Base-by-base conservation (phyloP, 2,113 vertebrate species). In the Platichthys stellatus region DNA sequence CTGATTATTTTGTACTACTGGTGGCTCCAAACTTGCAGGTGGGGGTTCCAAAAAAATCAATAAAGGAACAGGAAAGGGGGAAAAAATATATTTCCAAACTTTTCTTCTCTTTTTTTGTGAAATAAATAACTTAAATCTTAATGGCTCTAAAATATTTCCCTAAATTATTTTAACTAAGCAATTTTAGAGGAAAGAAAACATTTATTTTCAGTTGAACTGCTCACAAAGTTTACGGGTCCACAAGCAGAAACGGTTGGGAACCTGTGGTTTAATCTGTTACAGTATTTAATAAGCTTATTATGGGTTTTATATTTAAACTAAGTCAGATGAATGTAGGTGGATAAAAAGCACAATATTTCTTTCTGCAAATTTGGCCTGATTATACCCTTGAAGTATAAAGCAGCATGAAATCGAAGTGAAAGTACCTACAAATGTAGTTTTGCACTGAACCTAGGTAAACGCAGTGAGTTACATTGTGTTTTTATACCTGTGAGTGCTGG, bases 401-500 rank as follows among this genome's bases (percentile, higher is more conserved):
- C 28, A n/a, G 14, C 31, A 31, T 31, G 31, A 31, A 31, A 31
- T 31, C 31, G 1, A 7, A 54, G 51, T 54, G 24, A 54, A 78
- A 38, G 47, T 65, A 45, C 2, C 5, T 65, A 6, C 1, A 64
- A 31, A 61, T 61, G 10, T 11, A 54, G 13, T 54, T 51, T 17
- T 26, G 35, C 20, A 23, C 18, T 53, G 5, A 28, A 38, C 0
- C 66, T 26, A 4, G 31, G 47, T 61, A 49, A 65, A 63, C 28
- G 0, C 23, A 59, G 21, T 72, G 17, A 13, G 15, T 56, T 60
- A 18, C 59, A 45, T 26, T 23, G 31, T 35, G 64, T 51, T 80
- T 71, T 72, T 24, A 7, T 74, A 75, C 67, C 80, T 81, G 70
- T 5, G 51, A 35, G 38, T 74, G 53, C 61, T 67, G 76, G 18